A percentile compares a stretch with the other conserved stretches of the same genome.
Conservation (phyloP, 2,888 invertebrate genomes). For the Agrenia bidenticulata region DNA sequence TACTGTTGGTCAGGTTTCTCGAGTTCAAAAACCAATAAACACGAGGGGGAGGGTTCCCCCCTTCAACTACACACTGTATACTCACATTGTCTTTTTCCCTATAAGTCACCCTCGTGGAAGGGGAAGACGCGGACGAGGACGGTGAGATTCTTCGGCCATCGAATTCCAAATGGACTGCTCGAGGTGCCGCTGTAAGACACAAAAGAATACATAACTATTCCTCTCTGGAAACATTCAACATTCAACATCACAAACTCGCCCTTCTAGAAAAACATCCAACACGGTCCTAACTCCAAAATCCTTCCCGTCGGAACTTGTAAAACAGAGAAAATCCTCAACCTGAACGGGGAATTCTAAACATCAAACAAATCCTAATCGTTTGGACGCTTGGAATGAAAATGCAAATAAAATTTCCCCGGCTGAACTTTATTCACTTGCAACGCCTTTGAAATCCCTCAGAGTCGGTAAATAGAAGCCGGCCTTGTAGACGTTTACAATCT, state of each 20-base stretch:
- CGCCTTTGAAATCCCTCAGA: constrained; percentile 21
- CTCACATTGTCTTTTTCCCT: constrained; percentile 53
- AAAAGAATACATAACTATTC: constrained; percentile 22
- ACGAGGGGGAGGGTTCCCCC: constrained; percentile 49
- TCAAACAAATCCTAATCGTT: constrained; percentile 36
- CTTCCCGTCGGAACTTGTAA: too few species aligned
- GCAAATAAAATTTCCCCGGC: constrained; percentile 36
- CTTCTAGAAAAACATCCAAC: too few species aligned
- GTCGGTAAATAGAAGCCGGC: too few species aligned
- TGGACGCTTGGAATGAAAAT: constrained; percentile 34
- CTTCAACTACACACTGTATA: constrained; percentile 52
- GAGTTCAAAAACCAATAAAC: constrained; percentile 50
- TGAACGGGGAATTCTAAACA: constrained; percentile 5
- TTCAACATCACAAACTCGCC: too few species aligned
- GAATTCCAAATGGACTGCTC: constrained; percentile 80
- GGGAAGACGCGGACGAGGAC: constrained; percentile 36
- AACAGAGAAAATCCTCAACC: not conserved
- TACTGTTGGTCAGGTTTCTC: constrained; percentile 51
- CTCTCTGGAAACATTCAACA: too few species aligned
- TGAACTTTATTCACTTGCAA: constrained; percentile 15
- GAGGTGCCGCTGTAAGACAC: constrained; percentile 71
- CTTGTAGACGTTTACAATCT: too few species aligned
- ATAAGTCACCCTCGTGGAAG: constrained; percentile 47
- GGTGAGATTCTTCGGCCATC: constrained; percentile 63
- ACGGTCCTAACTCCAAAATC: too few species aligned